Evolutionary conservation across 53 echinoderm and acorn worm genomes (phyloP), one percentile per base, ranked within the genome.

Genomic region (Actinopyga echinites): DNA sequence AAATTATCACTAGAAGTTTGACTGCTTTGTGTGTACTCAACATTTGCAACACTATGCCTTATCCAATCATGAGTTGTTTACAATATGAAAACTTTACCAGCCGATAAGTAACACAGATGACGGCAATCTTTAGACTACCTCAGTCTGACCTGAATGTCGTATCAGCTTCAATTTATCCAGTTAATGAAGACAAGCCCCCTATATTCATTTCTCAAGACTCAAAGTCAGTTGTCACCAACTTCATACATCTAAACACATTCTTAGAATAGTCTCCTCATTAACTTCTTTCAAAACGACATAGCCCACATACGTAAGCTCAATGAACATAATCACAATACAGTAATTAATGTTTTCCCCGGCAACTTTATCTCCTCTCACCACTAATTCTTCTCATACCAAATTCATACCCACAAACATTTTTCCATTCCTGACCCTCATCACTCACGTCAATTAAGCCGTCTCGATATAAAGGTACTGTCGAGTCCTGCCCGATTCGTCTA

Each of bases 371-470:
- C 28, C 71, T 71, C 71, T 43, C 71, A 42, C 71, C 42, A 5
- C 71, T 71, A 71, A 71, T 71, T 71, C 71, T 44, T 71, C 42
- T 20, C 71, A 71, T 71, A 71, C 71, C 71, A 71, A 44, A 40
- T 71, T 40, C 71, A 43, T 71, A 71, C 71, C 71, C 71, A 71
- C 71, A 71, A 71, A 71, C 71, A 71, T 71, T 71, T 71, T 40
- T 26, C 44, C 23, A 71, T 40, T 71, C 71, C 34, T 23, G 71
- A 71, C 71, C 71, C 71, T 71, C 71, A 71, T 71, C 71, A 71
- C 44, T 71, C 71, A 71, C 71, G 71, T 71, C 71, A 71, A 71
- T 71, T 71, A 71, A 71, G 71, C 71, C 71, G 71, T 71, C 71
- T 44, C 71, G 44, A 26, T 44, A 40, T 31, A 22, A 65, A 71